Evolutionary conservation across 2,797 vertebrate genomes (phyloP).

Genomic region (Fundulus diaphanus): DNA sequence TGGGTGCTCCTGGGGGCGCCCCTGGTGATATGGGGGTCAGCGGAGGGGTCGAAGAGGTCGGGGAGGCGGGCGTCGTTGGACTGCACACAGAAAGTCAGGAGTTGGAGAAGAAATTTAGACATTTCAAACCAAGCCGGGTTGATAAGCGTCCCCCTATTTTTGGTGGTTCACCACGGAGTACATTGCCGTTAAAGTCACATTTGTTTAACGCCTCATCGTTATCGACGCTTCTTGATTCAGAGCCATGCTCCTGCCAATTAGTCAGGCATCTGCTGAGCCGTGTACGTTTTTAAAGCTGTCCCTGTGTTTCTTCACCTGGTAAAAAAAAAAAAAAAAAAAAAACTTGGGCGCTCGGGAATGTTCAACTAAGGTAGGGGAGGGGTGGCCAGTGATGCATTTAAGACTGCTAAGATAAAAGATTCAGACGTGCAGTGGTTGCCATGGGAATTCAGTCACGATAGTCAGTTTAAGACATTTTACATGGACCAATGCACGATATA

Average conservation of each 20-base stretch:
- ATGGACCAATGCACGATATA: neutral
- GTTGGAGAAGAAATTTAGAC: neutral
- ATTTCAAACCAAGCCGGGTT: neutral
- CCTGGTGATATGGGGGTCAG: conserved; percentile 83
- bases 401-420: neutral
- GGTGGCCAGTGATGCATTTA: neutral
- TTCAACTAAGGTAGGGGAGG: neutral
- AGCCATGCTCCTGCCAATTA: neutral
- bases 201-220: neutral
- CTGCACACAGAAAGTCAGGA: conserved; percentile 24
- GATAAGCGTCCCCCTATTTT: neutral
- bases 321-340: no score
- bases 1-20: conserved; percentile 80
- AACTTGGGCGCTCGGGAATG: neutral
- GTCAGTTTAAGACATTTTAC: neutral
- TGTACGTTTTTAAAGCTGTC: neutral
- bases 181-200: neutral
- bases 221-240: neutral
- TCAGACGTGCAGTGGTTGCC: neutral
- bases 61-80: conserved; percentile 68
- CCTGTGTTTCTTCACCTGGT: neutral
- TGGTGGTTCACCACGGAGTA: neutral
- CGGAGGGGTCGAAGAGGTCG: conserved; percentile 63
- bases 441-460: neutral
- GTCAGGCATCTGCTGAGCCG: neutral